Conservation (phyloP, 1,140 invertebrate genomes). For the Helicoverpa armigera region DNA sequence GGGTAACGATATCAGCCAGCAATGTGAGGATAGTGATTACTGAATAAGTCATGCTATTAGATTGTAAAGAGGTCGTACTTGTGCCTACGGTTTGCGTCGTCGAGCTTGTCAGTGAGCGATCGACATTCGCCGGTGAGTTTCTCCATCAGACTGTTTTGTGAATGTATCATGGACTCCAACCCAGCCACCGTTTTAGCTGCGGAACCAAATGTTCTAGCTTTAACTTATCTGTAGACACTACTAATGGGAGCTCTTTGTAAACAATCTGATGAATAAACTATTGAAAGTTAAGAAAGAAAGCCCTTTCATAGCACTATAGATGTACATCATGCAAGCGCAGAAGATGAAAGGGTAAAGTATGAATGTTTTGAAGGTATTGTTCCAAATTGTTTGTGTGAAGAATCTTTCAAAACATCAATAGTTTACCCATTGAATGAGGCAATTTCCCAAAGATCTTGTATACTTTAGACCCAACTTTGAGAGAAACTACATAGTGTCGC, state of each 20-base stretch:
- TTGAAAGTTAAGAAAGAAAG: conserved; percentile 81
- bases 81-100: conserved; percentile 93
- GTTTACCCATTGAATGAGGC: conserved; percentile 84
- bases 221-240: conserved; percentile 56
- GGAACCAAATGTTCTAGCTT: conserved; percentile 82
- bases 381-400: conserved; percentile 78
- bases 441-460: conserved; percentile 24
- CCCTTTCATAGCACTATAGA: conserved; percentile 78
- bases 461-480: conserved; percentile 17
- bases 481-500: conserved; percentile 26
- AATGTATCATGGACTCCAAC: conserved; percentile 94
- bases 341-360: conserved; percentile 84
- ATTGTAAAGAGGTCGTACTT: conserved; percentile 89
- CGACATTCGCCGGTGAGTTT: conserved; percentile 95
- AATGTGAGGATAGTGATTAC: conserved; percentile 37
- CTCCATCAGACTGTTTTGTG: conserved; percentile 95
- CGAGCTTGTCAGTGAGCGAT: conserved; percentile 93
- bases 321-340: conserved; percentile 80
- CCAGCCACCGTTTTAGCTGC: conserved; percentile 93
- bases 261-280: conserved; percentile 90
- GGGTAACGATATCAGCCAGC: conserved; percentile 52
- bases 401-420: conserved; percentile 87
- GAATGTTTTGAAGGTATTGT: conserved; percentile 80
- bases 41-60: conserved; percentile 69
- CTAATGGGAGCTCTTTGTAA: conserved; percentile 54